A percentile compares a stretch with the other conserved stretches of the same genome.
Conservation (phyloP, 2,888 invertebrate genomes). For the Ectemnius continuus region DNA sequence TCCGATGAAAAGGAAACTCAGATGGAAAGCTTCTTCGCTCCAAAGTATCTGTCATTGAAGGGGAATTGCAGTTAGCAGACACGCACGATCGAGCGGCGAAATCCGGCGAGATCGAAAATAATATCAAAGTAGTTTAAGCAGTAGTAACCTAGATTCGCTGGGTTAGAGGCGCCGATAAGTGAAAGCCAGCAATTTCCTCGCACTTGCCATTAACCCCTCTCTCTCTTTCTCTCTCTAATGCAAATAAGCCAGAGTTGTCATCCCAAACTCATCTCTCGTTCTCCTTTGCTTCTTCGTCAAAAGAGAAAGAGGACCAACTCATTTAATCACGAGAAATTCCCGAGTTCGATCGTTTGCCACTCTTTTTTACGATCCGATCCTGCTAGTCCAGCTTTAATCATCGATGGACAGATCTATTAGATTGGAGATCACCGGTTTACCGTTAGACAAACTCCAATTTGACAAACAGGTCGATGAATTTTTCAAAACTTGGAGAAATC, state of each 20-base stretch:
- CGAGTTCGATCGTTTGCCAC: background rate
- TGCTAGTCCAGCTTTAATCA: background rate
- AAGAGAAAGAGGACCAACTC: background rate
- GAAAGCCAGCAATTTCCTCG: conserved; percentile 39
- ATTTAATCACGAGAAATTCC: background rate
- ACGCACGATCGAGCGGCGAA: no score
- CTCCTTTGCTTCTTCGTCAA: background rate
- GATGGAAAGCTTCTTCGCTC: no score
- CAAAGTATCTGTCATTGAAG: no score
- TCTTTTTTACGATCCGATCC: background rate
- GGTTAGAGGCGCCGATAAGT: conserved; percentile 37
- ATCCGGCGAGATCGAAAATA: no score
- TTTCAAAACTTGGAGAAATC: no score
- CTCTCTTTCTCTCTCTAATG: background rate
- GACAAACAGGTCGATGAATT: background rate
- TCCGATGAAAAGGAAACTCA: no score
- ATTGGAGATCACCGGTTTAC: conserved; percentile 1
- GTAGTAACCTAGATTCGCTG: conserved; percentile 27
- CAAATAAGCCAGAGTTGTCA: conserved; percentile 6
- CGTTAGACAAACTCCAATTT: background rate
- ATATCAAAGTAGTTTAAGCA: conserved; percentile 5
- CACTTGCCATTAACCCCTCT: conserved; percentile 17
- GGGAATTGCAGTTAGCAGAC: no score
- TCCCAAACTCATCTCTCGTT: background rate
- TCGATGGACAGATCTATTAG: background rate